phyloP scores from a whole-genome alignment of 2,113 vertebrate genomes.

The Crotalus helleri region DNA sequence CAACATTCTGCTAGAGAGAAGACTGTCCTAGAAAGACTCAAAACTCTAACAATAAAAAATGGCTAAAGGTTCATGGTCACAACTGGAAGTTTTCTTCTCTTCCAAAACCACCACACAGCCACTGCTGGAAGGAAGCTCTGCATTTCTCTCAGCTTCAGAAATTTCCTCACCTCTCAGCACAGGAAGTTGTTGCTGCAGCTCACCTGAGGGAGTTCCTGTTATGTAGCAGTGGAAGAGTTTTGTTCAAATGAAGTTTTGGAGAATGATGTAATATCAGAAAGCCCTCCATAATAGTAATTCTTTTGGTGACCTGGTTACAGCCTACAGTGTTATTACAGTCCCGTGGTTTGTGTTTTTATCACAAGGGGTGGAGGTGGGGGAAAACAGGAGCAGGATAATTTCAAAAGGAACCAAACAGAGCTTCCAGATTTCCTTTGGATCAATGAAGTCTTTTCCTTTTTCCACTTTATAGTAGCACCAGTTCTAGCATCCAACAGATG shows the following conservation, averaged over 20 bases:
- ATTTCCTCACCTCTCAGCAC: constrained; percentile 68
- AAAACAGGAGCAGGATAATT: constrained; percentile 63
- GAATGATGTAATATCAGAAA: constrained; percentile 72
- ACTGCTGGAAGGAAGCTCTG: constrained; percentile 73
- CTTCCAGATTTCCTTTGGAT: constrained; percentile 75
- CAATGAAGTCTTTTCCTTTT: constrained; percentile 66
- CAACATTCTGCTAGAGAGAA: background rate
- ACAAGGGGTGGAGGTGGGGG: constrained; percentile 61
- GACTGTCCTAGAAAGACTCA: background rate
- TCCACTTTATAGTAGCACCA: constrained; percentile 57
- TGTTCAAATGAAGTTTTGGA: constrained; percentile 61
- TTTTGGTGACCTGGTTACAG: constrained; percentile 72
- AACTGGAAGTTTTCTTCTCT: constrained; percentile 42
- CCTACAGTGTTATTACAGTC: constrained; percentile 69
- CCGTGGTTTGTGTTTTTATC: constrained; percentile 61
- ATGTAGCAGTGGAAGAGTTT: constrained; percentile 63
- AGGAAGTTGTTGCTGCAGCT: constrained; percentile 73
- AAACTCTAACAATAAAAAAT: constrained; percentile 1
- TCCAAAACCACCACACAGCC: constrained; percentile 59
- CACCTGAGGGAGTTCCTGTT: constrained; percentile 81
- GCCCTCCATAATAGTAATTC: constrained; percentile 56
- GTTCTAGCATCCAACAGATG: constrained; percentile 59
- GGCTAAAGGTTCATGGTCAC: constrained; percentile 9
- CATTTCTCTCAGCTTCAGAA: constrained; percentile 52
- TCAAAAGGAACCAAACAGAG: constrained; percentile 62